Percentiles rank a stretch among this genome's conserved stretches.
phyloP scores from a whole-genome alignment of 2,888 invertebrate species.

The Entomobrya proxima region DNA sequence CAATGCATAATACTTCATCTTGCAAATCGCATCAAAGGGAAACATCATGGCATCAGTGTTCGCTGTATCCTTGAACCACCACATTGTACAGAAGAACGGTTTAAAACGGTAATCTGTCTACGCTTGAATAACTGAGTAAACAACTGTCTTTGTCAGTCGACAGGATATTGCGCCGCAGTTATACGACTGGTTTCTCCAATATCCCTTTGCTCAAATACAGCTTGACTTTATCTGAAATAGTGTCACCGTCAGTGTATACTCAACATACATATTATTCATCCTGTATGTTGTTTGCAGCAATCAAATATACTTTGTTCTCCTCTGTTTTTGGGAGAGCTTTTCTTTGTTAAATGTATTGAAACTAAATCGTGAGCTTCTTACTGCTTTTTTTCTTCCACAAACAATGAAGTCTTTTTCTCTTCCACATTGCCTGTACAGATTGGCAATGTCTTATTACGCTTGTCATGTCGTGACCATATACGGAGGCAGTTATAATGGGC shows the following conservation, averaged over 20 bases:
- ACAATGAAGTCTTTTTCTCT: constrained; percentile 18
- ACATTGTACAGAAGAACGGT: not conserved
- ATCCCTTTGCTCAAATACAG: not conserved
- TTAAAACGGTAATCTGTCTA: constrained; percentile 32
- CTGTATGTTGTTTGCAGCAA: too few species aligned
- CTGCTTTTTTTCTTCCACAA: constrained; percentile 18
- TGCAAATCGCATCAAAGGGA: not conserved
- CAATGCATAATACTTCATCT: too few species aligned
- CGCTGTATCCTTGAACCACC: not conserved
- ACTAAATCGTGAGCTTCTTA: constrained; percentile 17
- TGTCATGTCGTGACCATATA: constrained; percentile 46
- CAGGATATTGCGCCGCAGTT: constrained; percentile 36
- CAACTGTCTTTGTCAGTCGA: constrained; percentile 34
- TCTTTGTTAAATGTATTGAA: not conserved
- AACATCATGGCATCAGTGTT: not conserved
- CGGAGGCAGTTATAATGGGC: constrained; percentile 24
- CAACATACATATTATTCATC: too few species aligned
- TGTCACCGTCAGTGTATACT: constrained; percentile 10
- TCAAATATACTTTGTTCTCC: not conserved
- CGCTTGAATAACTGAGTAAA: constrained; percentile 43
- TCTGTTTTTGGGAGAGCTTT: constrained; percentile 8
- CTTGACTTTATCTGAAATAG: not conserved
- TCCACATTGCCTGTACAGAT: not conserved
- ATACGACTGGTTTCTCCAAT: not conserved
- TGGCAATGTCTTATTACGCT: constrained; percentile 9